A percentile compares a stretch with the other conserved stretches of the same genome.
Conservation (phyloP, 2,888 invertebrate species). For the Metellina segmentata region DNA sequence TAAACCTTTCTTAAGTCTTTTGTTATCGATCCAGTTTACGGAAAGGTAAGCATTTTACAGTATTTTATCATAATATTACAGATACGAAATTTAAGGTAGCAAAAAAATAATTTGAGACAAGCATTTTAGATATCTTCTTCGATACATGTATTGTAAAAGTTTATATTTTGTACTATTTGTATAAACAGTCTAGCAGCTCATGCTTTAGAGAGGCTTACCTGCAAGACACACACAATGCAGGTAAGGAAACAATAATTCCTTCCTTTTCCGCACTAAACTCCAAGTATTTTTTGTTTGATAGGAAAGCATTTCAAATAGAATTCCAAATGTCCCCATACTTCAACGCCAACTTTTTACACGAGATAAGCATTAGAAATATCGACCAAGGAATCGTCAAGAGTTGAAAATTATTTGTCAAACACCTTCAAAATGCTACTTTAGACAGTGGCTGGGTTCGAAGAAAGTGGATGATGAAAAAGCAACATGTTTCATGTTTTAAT, state of each 20-base stretch:
- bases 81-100: neutral
- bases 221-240: conserved; percentile 29
- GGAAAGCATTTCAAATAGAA: neutral
- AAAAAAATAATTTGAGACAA: neutral
- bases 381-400: no score
- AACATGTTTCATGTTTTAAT: no score
- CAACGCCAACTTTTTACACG: no score
- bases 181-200: conserved; percentile 54
- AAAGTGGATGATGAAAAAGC: no score
- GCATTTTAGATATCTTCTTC: neutral
- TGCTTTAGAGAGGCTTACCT: conserved; percentile 51
- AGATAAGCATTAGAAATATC: no score
- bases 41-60: conserved; percentile 3
- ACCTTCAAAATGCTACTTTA: no score
- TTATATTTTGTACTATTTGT: neutral
- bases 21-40: neutral
- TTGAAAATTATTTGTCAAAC: no score
- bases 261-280: no score
- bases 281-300: neutral
- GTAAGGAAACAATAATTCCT: conserved; percentile 35
- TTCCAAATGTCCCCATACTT: no score
- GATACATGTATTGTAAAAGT: neutral
- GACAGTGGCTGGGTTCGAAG: no score
- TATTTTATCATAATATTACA: neutral
- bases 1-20: no score